A percentile compares a stretch with the other conserved stretches of the same genome.
Evolutionary conservation across 2,797 vertebrate genomes (phyloP).

Genomic region (Babyrousa celebensis): DNA sequence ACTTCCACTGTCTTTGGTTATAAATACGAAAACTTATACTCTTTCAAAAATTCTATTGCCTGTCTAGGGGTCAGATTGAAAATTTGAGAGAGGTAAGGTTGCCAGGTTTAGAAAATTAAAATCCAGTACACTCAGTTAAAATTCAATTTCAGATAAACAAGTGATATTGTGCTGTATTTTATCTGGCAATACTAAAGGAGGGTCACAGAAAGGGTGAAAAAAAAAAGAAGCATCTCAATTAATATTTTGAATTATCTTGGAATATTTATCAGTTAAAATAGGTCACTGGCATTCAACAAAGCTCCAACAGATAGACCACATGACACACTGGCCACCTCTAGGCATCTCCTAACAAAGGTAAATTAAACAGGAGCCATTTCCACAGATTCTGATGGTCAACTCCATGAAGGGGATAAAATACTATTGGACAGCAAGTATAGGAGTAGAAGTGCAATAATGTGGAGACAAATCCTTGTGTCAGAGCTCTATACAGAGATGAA

Average conservation of each 20-base stretch:
- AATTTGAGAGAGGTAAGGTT: neutral
- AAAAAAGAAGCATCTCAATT: neutral
- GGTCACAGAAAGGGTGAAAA: neutral
- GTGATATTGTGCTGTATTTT: neutral
- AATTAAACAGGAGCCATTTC: neutral
- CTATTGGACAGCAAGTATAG: rapidly evolving
- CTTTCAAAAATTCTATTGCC: neutral
- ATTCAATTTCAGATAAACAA: slow-evolving; percentile 51
- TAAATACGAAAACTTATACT: slow-evolving; percentile 36
- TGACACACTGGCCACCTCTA: no score
- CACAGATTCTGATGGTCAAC: neutral
- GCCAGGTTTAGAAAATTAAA: slow-evolving; percentile 22
- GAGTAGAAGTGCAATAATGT: neutral
- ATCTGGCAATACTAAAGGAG: neutral
- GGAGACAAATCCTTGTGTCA: neutral
- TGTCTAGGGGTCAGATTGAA: neutral
- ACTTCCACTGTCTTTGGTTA: neutral
- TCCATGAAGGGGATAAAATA: neutral
- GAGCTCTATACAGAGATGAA: neutral
- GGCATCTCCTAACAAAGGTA: neutral
- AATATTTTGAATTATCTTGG: neutral
- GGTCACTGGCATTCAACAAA: neutral
- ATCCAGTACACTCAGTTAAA: neutral
- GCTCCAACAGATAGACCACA: neutral
- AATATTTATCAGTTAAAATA: neutral